Conservation (phyloP, 2,888 invertebrate species). For the Drosophila testacea region DNA sequence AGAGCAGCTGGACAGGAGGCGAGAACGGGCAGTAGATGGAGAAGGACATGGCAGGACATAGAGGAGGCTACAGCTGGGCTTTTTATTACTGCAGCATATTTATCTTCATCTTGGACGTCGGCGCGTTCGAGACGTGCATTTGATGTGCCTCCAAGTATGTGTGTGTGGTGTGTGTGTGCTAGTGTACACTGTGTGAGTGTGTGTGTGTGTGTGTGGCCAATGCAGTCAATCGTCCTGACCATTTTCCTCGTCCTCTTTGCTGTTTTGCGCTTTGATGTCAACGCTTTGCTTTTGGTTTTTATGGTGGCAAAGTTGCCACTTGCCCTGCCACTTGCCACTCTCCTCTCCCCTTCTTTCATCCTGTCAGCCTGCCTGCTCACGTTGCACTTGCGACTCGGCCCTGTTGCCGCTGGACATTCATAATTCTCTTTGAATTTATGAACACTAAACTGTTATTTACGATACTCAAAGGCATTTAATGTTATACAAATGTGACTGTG, state of each 20-base stretch:
- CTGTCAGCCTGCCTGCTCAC: conserved; percentile 20
- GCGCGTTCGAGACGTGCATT: conserved; percentile 71
- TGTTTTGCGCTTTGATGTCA: conserved; percentile 66
- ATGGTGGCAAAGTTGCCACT: conserved; percentile 63
- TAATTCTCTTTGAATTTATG: conserved; percentile 83
- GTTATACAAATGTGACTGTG: conserved; percentile 74
- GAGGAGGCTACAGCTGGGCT: conserved; percentile 37
- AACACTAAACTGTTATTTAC: conserved; percentile 83
- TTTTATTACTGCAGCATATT: conserved; percentile 76
- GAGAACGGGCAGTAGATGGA: too few species aligned
- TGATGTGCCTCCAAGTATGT: conserved; percentile 56
- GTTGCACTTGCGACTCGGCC: conserved; percentile 51
- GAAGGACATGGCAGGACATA: conserved; percentile 2
- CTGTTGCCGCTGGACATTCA: conserved; percentile 71
- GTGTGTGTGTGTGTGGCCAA: conserved; percentile 41
- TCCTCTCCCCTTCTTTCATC: neutral
- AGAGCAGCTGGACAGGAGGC: conserved; percentile 23
- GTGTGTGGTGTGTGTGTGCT: neutral
- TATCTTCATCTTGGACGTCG: conserved; percentile 72
- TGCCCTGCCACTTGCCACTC: conserved; percentile 28
- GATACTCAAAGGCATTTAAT: conserved; percentile 82
- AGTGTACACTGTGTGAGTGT: conserved; percentile 7
- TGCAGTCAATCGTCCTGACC: conserved; percentile 63
- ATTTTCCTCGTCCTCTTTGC: conserved; percentile 55
- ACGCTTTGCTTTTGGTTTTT: conserved; percentile 64